These are phyloP conservation scores for Aplochiton taeniatus DNA, from an alignment of 2,797 vertebrate genomes.

Conservation along the genomic window DNA sequence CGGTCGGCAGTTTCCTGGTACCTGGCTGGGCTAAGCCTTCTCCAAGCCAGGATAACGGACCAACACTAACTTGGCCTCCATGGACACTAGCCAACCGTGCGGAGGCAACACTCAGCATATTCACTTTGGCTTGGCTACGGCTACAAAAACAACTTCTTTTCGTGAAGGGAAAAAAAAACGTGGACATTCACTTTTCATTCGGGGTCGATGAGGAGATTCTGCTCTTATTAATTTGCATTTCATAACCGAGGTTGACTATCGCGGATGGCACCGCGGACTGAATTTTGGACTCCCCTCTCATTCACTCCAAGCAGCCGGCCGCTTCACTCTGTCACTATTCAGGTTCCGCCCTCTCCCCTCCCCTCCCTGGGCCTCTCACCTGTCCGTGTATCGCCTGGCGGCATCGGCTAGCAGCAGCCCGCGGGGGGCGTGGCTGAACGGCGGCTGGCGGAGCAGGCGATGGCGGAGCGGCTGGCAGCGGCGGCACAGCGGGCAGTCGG, in stretches of 20 bases:
- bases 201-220: constrained; percentile 5
- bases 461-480: constrained; percentile 85
- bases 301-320: too few species aligned
- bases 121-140: constrained; percentile 21
- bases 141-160: constrained; percentile 19
- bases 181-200: not conserved
- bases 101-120: constrained; percentile 27
- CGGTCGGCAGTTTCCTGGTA: constrained; percentile 22
- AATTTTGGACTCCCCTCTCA: too few species aligned
- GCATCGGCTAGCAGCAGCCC: constrained; percentile 80
- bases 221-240: not conserved
- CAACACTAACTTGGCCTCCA: constrained; percentile 16
- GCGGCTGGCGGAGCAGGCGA: constrained; percentile 85
- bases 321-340: too few species aligned
- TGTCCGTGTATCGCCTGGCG: constrained; percentile 85
- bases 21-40: constrained; percentile 9
- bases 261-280: too few species aligned
- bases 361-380: constrained; percentile 77
- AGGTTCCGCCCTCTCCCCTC: too few species aligned
- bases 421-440: constrained; percentile 74
- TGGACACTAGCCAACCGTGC: constrained; percentile 30
- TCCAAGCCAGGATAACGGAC: constrained; percentile 17
- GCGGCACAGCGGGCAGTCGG: constrained; percentile 77
- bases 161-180: constrained; percentile 3
- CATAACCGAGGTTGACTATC: not conserved